phyloP scores from a whole-genome alignment of 2,888 invertebrate genomes.

The Cephus pygmeus region DNA sequence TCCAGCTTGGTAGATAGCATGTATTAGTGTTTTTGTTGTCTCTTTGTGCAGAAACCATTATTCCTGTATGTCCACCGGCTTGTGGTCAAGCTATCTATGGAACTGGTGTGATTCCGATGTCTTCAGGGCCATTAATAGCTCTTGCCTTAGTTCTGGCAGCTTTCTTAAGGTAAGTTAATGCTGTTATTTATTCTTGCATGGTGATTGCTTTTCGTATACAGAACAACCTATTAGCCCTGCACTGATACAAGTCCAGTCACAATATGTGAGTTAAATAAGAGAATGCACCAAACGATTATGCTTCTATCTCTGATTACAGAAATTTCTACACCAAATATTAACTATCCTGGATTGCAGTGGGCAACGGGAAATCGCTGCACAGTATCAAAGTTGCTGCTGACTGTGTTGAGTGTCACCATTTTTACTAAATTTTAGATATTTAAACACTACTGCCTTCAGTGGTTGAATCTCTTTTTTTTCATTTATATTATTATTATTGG shows the following conservation, averaged over 20 bases:
- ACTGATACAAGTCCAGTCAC: neutral
- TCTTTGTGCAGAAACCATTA: conserved; percentile 81
- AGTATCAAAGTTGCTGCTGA: conserved; percentile 51
- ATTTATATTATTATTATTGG: conserved; percentile 22
- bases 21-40: conserved; percentile 56
- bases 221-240: neutral
- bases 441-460: neutral
- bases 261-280: neutral
- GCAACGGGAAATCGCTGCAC: conserved; percentile 55
- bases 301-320: conserved; percentile 67
- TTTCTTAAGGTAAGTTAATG: conserved; percentile 61
- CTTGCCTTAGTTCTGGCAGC: conserved; percentile 69
- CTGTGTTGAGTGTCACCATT: conserved; percentile 38
- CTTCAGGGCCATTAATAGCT: conserved; percentile 62
- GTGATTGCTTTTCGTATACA: neutral
- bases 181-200: neutral
- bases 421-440: conserved; percentile 35
- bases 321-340: conserved; percentile 79
- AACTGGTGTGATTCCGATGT: conserved; percentile 69
- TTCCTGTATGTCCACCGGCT: conserved; percentile 93
- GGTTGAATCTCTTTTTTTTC: neutral
- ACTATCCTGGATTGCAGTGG: conserved; percentile 73
- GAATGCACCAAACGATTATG: neutral
- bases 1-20: conserved; percentile 51
- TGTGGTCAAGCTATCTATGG: conserved; percentile 79